Evolutionary conservation across 2,797 vertebrate genomes (phyloP), one percentile per base, ranked within the genome.

Genomic region (Mastacembelus armatus): DNA sequence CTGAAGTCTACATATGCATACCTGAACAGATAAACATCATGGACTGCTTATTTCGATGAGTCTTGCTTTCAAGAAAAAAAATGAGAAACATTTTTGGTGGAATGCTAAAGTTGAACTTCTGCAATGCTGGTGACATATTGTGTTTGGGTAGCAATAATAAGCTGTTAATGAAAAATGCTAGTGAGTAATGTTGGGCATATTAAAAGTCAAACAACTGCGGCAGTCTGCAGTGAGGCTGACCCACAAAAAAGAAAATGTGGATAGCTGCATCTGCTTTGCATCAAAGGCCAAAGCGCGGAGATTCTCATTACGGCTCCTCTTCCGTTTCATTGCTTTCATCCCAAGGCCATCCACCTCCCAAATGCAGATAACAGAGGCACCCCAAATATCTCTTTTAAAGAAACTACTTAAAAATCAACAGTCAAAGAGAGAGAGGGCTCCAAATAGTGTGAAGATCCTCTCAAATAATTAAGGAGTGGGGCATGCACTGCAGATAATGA

Each of bases 401-500:
- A 19, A 73, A 66, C 73, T 55, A 78, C 61, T 88, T 77, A 65
- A 75, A 81, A 80, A 72, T 62, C 62, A 59, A 62, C 57, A 74
- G 58, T 81, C 52, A 66, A 62, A 76, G 64, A 80, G 50, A 71
- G 33, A 1, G 49, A 19, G 4, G 32, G 27, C 56, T 72, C 47
- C 51, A 63, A 85, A 62, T 78, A 74, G 74, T 61, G 67, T 75
- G 74, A 71, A 69, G 74, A 87, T 82, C 82, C 78, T 83, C 74
- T 81, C 78, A 80, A 90, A 88, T 91, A 92, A 91, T 93, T 92
- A 92, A 88, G 83, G 77, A 85, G 80, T 70, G 77, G 55, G 58
- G 70, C 77, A 71, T 73, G 81, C 72, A 71, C 81, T 78, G 71
- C 72, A 78, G 89, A 89, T 92, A 92, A 93, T 92, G 90, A 92